Conservation (phyloP, 2,113 vertebrate genomes). For the Crotophaga sulcirostris region DNA sequence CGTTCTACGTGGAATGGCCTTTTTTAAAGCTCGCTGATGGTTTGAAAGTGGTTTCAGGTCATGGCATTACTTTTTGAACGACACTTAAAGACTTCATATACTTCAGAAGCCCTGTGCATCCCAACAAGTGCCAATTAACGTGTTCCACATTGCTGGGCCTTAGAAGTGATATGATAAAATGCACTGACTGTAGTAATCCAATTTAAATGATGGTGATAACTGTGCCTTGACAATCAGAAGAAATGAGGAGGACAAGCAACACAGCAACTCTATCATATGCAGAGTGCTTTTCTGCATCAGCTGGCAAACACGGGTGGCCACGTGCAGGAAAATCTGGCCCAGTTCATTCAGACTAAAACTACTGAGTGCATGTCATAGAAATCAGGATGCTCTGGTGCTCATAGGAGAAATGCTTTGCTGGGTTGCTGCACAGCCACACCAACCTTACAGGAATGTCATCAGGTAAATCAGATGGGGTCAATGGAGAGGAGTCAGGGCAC, state of each 20-base stretch:
- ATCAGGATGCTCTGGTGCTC: neutral
- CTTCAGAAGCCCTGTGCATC: neutral
- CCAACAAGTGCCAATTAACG: constrained; percentile 15
- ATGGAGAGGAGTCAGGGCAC: neutral
- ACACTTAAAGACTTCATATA: neutral
- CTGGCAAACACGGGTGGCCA: fast-evolving
- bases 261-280: neutral
- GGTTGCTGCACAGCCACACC: neutral
- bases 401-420: neutral
- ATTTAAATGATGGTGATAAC: neutral
- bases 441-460: neutral
- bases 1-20: neutral
- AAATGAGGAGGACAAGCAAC: neutral
- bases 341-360: neutral
- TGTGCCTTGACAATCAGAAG: neutral
- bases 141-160: neutral
- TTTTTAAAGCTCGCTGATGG: neutral
- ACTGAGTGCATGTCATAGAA: neutral
- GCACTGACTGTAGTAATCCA: neutral
- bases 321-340: fast-evolving
- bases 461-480: neutral
- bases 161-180: constrained; percentile 21
- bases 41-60: neutral
- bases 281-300: neutral
- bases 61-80: neutral